A percentile compares a stretch with the other conserved stretches of the same genome.
phyloP scores from a whole-genome alignment of 2,888 invertebrate genomes.

The Drosophila quinaria region DNA sequence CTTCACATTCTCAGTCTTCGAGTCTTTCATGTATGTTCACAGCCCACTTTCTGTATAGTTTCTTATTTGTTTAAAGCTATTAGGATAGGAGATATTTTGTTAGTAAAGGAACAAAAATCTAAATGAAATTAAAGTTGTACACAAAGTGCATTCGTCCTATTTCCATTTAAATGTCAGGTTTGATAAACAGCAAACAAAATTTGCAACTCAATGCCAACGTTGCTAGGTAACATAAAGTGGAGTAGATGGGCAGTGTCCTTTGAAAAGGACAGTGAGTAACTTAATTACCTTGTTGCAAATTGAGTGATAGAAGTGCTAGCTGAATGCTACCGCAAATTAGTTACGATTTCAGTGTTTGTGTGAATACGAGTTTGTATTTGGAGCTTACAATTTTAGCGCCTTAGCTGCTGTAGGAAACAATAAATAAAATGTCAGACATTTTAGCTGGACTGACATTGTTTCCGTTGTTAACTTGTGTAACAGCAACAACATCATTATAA shows the following conservation, averaged over 20 bases:
- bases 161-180: slow-evolving; percentile 59
- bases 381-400: slow-evolving; percentile 44
- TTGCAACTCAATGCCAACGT: slow-evolving; percentile 7
- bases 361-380: slow-evolving; percentile 9
- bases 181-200: slow-evolving; percentile 40
- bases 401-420: slow-evolving; percentile 51
- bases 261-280: slow-evolving; percentile 8
- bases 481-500: slow-evolving; percentile 48
- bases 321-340: slow-evolving; percentile 49
- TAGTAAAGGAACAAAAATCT: slow-evolving; percentile 1
- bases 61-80: background rate
- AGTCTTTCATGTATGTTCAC: background rate
- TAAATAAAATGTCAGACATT: slow-evolving; percentile 57
- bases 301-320: slow-evolving; percentile 32
- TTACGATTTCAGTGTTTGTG: slow-evolving; percentile 34
- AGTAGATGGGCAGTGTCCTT: background rate
- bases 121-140: slow-evolving; percentile 39
- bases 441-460: slow-evolving; percentile 44
- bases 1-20: background rate
- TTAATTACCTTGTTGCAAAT: slow-evolving; percentile 29
- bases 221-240: slow-evolving; percentile 3
- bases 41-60: background rate
- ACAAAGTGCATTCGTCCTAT: slow-evolving; percentile 11
- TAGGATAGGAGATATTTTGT: background rate
- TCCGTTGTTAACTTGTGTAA: slow-evolving; percentile 36